Conservation (phyloP, 2,113 vertebrate genomes). For the Thamnaconus septentrionalis region DNA sequence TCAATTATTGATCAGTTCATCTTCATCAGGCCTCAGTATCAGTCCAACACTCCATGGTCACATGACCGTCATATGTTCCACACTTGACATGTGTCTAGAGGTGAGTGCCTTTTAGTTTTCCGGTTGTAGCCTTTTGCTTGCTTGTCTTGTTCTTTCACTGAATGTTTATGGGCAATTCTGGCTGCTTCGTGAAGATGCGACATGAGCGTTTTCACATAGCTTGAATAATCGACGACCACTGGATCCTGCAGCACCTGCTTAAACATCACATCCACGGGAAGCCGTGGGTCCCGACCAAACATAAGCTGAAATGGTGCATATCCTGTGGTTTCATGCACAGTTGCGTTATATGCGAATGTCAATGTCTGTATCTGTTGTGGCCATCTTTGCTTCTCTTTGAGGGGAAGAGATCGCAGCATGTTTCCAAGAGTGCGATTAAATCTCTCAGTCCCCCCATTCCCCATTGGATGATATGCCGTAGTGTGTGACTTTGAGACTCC, state of each 20-base stretch:
- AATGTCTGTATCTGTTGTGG: background rate
- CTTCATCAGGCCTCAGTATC: too few relatives aligned
- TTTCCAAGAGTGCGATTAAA: slow-evolving; percentile 1
- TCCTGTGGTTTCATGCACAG: slow-evolving; percentile 8
- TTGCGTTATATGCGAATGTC: slow-evolving; percentile 19
- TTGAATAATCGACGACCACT: background rate
- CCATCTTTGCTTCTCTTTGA: slow-evolving; percentile 4
- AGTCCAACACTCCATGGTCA: too few relatives aligned
- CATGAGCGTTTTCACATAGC: background rate
- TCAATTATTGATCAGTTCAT: too few relatives aligned
- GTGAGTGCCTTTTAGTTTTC: background rate
- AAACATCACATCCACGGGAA: slow-evolving; percentile 1
- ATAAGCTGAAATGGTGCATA: background rate
- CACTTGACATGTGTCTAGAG: too few relatives aligned
- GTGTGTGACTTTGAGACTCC: slow-evolving; percentile 6
- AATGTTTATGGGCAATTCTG: background rate
- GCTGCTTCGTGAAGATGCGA: slow-evolving; percentile 1
- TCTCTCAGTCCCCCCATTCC: slow-evolving; percentile 2
- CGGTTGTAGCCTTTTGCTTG: background rate
- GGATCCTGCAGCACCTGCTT: background rate
- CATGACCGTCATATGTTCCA: too few relatives aligned
- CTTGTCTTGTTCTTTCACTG: background rate
- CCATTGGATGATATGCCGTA: slow-evolving; percentile 13
- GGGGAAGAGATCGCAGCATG: background rate
- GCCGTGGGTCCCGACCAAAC: background rate